phyloP scores from a whole-genome alignment of 2,113 vertebrate genomes.

The Polypterus bichir region DNA sequence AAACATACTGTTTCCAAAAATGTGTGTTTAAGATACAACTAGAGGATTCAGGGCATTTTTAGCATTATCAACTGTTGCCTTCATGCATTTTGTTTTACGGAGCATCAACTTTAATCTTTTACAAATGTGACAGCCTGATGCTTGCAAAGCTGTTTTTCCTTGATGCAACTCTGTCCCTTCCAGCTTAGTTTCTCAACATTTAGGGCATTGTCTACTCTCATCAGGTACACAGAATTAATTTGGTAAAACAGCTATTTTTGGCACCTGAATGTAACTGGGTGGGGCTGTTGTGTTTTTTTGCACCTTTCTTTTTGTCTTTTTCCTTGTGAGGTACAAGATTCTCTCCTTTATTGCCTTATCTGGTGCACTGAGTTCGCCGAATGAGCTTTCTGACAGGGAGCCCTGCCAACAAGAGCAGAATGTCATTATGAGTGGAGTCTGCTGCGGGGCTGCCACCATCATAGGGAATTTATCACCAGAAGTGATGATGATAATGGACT shows the following conservation, averaged over 20 bases:
- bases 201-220: constrained; percentile 21
- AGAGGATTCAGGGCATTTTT: constrained; percentile 31
- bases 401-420: constrained; percentile 78
- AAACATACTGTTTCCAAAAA: constrained; percentile 27
- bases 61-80: constrained; percentile 30
- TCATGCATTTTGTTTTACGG: constrained; percentile 35
- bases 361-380: constrained; percentile 42
- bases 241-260: constrained; percentile 7
- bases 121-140: constrained; percentile 28
- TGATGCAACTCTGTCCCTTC: constrained; percentile 13
- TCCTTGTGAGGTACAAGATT: constrained; percentile 10
- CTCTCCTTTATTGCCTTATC: constrained; percentile 47
- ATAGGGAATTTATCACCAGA: constrained; percentile 68
- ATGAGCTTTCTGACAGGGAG: constrained; percentile 38
- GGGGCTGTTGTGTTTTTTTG: neutral
- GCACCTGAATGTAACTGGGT: constrained; percentile 5
- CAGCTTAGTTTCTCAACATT: constrained; percentile 18
- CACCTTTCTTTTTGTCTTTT: constrained; percentile 1
- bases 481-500: constrained; percentile 74
- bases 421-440: constrained; percentile 70
- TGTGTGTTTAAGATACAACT: constrained; percentile 30
- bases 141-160: constrained; percentile 24
- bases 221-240: constrained; percentile 16
- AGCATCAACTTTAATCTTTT: constrained; percentile 41
- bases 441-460: constrained; percentile 60